Conservation (phyloP, 2,888 invertebrate species). For the Apodemia hepburni region DNA sequence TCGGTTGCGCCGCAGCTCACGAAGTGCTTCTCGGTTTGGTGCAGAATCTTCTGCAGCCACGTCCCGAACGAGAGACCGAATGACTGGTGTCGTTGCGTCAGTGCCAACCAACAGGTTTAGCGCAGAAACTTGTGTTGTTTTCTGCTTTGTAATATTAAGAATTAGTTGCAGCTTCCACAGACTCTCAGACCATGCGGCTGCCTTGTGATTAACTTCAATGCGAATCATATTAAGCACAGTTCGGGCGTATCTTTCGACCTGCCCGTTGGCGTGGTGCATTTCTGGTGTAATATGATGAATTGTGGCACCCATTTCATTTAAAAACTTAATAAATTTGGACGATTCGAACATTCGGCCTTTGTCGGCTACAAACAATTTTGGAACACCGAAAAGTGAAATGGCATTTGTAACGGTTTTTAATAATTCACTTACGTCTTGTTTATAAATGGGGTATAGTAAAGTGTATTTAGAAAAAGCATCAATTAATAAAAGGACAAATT, state of each 20-base stretch:
- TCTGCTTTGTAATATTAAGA: slow-evolving; percentile 9
- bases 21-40: slow-evolving; percentile 19
- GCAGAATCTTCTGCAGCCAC: background rate
- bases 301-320: slow-evolving; percentile 18
- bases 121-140: slow-evolving; percentile 11
- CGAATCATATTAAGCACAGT: slow-evolving; percentile 24
- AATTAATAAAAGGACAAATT: slow-evolving; percentile 24
- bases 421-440: slow-evolving; percentile 22
- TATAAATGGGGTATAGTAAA: slow-evolving; percentile 22
- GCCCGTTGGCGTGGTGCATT: slow-evolving; percentile 31
- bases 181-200: slow-evolving; percentile 11
- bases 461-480: slow-evolving; percentile 25
- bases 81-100: background rate
- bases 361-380: slow-evolving; percentile 19
- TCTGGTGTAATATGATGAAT: slow-evolving; percentile 30
- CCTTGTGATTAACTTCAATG: slow-evolving; percentile 15
- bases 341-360: slow-evolving; percentile 24
- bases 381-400: slow-evolving; percentile 25
- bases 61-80: slow-evolving; percentile 5
- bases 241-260: slow-evolving; percentile 28
- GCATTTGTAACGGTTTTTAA: slow-evolving; percentile 15
- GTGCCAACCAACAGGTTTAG: slow-evolving; percentile 12
- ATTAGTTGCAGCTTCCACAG: slow-evolving; percentile 20
- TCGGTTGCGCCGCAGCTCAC: slow-evolving; percentile 10
- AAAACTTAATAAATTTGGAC: background rate